These are phyloP conservation scores for Ophion ellenae DNA, from an alignment of 2,888 invertebrate species.

Conservation along the genomic window DNA sequence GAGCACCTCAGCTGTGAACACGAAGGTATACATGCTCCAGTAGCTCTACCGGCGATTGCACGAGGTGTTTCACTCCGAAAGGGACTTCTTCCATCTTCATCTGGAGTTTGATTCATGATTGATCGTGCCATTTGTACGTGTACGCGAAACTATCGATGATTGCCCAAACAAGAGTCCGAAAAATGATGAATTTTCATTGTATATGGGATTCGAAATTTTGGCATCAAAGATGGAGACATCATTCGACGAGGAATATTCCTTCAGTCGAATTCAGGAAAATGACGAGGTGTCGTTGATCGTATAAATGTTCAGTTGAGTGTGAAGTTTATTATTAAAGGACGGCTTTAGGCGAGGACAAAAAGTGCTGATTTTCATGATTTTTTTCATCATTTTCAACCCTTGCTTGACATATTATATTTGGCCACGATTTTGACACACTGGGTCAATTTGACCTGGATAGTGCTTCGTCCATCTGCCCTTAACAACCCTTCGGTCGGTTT, in stretches of 20 bases:
- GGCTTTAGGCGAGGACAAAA: too few relatives aligned
- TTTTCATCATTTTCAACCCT: too few relatives aligned
- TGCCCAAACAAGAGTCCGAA: too few relatives aligned
- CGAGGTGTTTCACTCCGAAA: slow-evolving; percentile 1
- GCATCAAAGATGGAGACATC: not conserved
- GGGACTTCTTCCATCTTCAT: not conserved
- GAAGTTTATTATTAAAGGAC: slow-evolving; percentile 2
- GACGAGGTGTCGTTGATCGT: not conserved
- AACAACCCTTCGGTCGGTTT: too few relatives aligned
- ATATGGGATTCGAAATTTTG: not conserved
- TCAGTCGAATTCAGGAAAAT: not conserved
- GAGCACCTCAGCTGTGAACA: slow-evolving; percentile 23
- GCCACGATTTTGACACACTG: too few relatives aligned
- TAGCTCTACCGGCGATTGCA: not conserved
- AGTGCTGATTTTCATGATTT: too few relatives aligned
- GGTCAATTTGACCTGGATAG: too few relatives aligned
- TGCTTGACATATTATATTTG: too few relatives aligned
- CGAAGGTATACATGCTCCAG: slow-evolving; percentile 5
- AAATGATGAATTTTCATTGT: not conserved
- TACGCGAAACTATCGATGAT: too few relatives aligned
- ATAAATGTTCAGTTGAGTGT: not conserved
- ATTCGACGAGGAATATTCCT: not conserved
- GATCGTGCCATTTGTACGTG: not conserved
- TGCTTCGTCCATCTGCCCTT: too few relatives aligned
- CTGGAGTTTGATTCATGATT: not conserved